Evolutionary conservation across 2,797 vertebrate species (phyloP).

Genomic region (Sitta carolinensis): DNA sequence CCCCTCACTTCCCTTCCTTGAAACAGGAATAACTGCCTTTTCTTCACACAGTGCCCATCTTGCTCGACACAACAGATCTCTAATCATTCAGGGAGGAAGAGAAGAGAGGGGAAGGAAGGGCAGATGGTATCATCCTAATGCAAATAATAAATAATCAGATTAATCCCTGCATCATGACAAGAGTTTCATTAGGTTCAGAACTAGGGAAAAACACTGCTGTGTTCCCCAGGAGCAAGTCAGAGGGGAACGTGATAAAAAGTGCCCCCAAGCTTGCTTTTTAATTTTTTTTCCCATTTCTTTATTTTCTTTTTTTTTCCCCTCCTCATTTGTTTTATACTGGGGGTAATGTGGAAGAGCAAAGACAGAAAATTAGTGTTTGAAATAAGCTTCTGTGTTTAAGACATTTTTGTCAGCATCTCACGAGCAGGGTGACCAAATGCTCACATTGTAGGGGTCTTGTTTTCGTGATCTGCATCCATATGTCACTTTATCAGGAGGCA

Average conservation of each 20-base stretch:
- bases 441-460: conserved; percentile 45
- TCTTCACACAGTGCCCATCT: background rate
- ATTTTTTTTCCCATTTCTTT: fast-evolving
- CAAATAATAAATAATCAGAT: conserved; percentile 62
- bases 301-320: fast-evolving
- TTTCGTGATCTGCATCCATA: conserved; percentile 4
- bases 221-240: background rate
- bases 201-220: conserved; percentile 6
- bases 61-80: background rate
- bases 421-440: conserved; percentile 3
- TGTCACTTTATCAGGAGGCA: conserved; percentile 16
- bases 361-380: background rate
- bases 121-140: conserved; percentile 50
- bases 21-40: background rate
- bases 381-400: background rate
- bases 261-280: background rate
- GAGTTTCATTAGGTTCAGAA: conserved; percentile 47
- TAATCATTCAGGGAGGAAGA: background rate
- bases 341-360: background rate
- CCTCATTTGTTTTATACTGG: background rate
- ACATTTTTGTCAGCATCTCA: conserved; percentile 32
- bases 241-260: background rate
- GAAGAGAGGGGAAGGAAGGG: background rate
- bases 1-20: background rate
- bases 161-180: conserved; percentile 39